These are phyloP conservation scores for Phoenicopterus ruber DNA, from an alignment of 2,113 vertebrate genomes.

Conservation along the genomic window DNA sequence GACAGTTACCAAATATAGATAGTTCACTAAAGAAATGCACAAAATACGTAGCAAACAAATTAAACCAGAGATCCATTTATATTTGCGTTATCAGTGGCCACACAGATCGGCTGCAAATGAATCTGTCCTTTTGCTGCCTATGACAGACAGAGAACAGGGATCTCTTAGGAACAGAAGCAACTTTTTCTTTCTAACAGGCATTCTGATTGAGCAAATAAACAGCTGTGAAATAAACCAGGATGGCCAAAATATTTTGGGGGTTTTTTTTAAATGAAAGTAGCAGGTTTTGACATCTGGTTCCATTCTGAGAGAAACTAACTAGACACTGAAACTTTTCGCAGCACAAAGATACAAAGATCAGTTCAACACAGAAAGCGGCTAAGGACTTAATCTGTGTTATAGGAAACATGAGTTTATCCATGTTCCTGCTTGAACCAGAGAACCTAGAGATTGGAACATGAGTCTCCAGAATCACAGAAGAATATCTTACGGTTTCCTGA, in stretches of 20 bases:
- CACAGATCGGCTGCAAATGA: neutral
- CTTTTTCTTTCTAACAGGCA: neutral
- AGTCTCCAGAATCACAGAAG: neutral
- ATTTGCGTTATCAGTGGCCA: neutral
- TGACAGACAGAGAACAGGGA: neutral
- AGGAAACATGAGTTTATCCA: neutral
- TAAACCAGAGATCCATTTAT: neutral
- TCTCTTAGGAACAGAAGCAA: neutral
- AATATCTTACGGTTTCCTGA: neutral
- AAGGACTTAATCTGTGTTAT: neutral
- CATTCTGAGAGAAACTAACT: neutral
- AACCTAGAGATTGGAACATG: neutral
- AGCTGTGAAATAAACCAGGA: neutral
- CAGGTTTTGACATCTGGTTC: neutral
- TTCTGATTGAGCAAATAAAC: neutral
- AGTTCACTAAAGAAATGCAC: neutral
- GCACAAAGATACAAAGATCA: neutral
- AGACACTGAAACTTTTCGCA: neutral
- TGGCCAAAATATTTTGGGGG: neutral
- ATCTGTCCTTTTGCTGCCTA: neutral
- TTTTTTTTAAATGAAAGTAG: neutral
- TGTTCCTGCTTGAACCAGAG: neutral
- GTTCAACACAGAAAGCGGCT: neutral
- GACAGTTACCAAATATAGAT: neutral
- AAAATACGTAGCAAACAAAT: neutral